These are phyloP conservation scores for Junonia oenone DNA, from an alignment of 2,888 invertebrate genomes.

Conservation along the genomic window DNA sequence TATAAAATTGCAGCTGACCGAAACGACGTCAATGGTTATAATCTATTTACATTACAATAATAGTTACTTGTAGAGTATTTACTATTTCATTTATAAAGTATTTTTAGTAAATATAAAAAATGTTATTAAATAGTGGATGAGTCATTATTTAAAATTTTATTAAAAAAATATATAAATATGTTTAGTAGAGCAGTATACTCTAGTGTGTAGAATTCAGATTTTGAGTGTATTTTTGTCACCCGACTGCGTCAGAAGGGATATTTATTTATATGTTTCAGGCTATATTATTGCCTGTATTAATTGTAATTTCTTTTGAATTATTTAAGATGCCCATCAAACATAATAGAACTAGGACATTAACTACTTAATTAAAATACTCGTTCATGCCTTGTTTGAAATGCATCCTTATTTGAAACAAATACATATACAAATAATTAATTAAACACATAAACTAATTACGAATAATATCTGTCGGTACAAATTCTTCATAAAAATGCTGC, in stretches of 20 bases:
- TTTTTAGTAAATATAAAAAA: neutral
- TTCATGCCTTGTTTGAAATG: neutral
- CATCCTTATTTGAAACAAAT: neutral
- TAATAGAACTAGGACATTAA: too few species aligned
- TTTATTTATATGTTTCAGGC: too few species aligned
- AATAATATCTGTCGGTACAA: neutral
- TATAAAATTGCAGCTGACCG: constrained; percentile 25
- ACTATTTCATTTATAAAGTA: neutral
- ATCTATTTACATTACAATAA: constrained; percentile 16
- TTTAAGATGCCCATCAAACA: too few species aligned
- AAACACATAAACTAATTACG: neutral
- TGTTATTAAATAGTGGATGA: neutral
- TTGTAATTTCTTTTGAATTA: too few species aligned
- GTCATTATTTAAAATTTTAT: neutral
- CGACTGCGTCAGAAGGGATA: too few species aligned
- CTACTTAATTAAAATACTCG: too few species aligned
- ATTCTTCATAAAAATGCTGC: neutral
- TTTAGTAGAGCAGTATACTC: too few species aligned
- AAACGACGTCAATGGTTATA: constrained; percentile 31
- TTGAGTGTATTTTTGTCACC: too few species aligned
- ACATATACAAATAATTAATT: neutral
- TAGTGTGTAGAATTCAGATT: too few species aligned
- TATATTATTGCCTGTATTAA: too few species aligned
- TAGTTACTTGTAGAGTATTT: neutral
- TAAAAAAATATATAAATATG: too few species aligned